Percentiles rank a stretch among this genome's conserved stretches.
phyloP scores from a whole-genome alignment of 2,113 vertebrate genomes.

The Opisthocomus hoazin region DNA sequence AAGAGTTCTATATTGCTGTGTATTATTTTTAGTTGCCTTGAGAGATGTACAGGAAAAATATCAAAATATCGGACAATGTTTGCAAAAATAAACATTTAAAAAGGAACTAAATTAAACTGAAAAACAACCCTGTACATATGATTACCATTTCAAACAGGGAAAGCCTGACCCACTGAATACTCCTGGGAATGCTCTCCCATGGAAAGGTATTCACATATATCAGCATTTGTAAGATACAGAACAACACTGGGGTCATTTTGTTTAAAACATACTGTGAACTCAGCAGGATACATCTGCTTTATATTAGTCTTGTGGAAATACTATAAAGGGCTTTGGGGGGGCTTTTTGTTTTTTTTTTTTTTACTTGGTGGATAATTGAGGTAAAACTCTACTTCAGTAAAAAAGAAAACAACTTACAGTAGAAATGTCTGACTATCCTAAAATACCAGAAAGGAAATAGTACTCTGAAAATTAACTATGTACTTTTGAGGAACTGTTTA shows the following conservation, averaged over 20 bases:
- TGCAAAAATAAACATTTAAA: conserved; percentile 36
- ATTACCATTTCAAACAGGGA: conserved; percentile 36
- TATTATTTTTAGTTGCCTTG: conserved; percentile 15
- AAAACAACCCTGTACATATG: neutral
- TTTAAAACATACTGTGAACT: conserved; percentile 49
- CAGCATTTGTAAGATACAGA: conserved; percentile 31
- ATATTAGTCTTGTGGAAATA: conserved; percentile 39
- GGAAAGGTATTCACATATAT: conserved; percentile 35
- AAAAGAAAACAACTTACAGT: neutral
- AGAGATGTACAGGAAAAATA: neutral
- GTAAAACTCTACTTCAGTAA: conserved; percentile 5
- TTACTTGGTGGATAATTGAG: conserved; percentile 39
- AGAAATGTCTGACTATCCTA: neutral
- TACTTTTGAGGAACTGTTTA: conserved; percentile 21
- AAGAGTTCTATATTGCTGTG: neutral
- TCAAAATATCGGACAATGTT: neutral
- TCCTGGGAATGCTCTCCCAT: neutral
- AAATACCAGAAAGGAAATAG: neutral
- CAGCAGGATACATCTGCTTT: conserved; percentile 50
- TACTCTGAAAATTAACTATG: conserved; percentile 28
- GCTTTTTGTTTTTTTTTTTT: neutral
- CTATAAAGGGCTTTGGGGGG: conserved; percentile 19
- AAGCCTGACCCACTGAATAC: conserved; percentile 18
- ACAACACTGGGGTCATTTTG: conserved; percentile 38
- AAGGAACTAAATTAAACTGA: conserved; percentile 22